Evolutionary conservation across 30 jellyfish, hydroid and myxozoan species (phyloP).

Genomic region (Kudoa iwatai): DNA sequence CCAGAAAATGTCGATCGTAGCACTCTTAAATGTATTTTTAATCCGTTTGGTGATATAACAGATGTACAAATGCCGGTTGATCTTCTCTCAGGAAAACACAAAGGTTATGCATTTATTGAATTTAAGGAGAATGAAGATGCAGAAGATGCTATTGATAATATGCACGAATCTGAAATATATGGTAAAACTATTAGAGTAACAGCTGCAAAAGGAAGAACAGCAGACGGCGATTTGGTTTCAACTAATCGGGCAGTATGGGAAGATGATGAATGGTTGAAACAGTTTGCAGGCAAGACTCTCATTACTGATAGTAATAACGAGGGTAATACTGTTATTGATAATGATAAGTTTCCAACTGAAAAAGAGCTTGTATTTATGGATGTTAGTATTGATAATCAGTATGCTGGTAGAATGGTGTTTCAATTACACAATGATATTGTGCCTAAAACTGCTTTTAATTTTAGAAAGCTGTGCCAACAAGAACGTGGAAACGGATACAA

Average conservation of each 20-base stretch:
- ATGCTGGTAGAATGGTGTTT: neutral
- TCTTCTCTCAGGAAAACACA: conserved; percentile 11
- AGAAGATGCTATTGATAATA: conserved; percentile 57
- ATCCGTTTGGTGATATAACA: conserved; percentile 58
- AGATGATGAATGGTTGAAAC: conserved; percentile 35
- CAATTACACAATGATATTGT: neutral
- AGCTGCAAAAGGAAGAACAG: conserved; percentile 29
- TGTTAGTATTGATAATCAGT: conserved; percentile 1
- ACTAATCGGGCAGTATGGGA: conserved; percentile 37
- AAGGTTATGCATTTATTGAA: conserved; percentile 66
- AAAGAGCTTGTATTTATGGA: conserved; percentile 3
- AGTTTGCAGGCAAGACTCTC: conserved; percentile 9
- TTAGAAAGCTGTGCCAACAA: conserved; percentile 31
- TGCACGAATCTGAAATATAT: conserved; percentile 50
- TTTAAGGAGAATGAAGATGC: conserved; percentile 77
- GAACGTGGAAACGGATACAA: conserved; percentile 75
- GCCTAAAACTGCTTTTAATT: neutral
- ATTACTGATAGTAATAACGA: neutral
- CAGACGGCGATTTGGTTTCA: conserved; percentile 4
- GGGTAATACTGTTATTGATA: neutral
- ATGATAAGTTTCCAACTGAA: conserved; percentile 3
- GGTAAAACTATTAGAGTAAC: conserved; percentile 43
- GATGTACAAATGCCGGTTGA: conserved; percentile 62
- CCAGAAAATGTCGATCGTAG: conserved; percentile 82
- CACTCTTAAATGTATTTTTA: conserved; percentile 35